Percentiles rank a stretch among this genome's conserved stretches.
phyloP scores from a whole-genome alignment of 2,797 vertebrate species.

The Mormyrus proboscirostris region DNA sequence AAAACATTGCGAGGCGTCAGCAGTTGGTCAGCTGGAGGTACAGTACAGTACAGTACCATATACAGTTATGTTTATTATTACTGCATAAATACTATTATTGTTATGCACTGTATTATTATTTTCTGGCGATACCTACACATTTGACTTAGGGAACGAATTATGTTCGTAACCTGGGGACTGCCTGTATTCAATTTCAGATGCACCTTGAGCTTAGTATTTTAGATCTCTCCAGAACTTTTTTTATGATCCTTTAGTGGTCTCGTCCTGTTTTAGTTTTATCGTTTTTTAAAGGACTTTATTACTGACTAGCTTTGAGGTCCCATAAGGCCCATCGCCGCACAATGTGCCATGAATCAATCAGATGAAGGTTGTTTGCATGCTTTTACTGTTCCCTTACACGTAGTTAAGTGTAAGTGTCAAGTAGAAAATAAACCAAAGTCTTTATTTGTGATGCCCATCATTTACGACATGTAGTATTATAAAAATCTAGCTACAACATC shows the following conservation, averaged over 20 bases:
- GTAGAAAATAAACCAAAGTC: background rate
- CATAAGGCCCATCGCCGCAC: background rate
- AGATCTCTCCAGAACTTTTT: background rate
- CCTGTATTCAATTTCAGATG: background rate
- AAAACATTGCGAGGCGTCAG: background rate
- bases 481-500: background rate
- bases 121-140: background rate
- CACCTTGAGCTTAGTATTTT: background rate
- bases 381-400: background rate
- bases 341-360: background rate
- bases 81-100: background rate
- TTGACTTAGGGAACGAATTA: background rate
- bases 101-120: background rate
- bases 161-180: background rate
- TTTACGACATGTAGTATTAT: background rate
- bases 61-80: background rate
- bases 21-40: background rate
- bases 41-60: background rate
- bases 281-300: background rate
- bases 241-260: background rate
- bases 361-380: background rate
- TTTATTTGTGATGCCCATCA: background rate
- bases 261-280: background rate
- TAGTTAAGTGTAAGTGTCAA: background rate
- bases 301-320: background rate